Conservation (phyloP, 2,113 vertebrate genomes). For the Galbula dea region DNA sequence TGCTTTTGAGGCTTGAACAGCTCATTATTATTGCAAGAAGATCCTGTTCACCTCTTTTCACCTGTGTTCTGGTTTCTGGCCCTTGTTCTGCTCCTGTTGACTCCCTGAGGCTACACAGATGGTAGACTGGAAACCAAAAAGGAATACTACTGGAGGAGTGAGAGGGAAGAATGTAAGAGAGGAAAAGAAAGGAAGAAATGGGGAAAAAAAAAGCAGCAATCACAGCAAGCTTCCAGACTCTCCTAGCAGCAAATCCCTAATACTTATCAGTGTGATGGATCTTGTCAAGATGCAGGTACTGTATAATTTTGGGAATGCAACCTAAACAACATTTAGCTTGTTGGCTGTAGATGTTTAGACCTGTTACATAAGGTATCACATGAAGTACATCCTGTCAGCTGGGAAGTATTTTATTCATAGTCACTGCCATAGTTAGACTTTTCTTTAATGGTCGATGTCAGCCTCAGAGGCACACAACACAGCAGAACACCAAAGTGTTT, state of each 20-base stretch:
- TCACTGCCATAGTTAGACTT: not conserved
- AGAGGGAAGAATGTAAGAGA: not conserved
- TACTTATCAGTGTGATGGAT: not conserved
- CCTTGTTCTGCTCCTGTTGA: not conserved
- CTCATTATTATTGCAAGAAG: not conserved
- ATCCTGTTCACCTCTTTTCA: slow-evolving; percentile 44
- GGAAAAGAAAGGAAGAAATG: not conserved
- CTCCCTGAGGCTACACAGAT: slow-evolving; percentile 51
- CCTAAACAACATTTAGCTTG: not conserved
- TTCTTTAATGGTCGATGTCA: not conserved
- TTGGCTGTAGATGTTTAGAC: not conserved
- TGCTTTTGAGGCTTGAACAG: not conserved
- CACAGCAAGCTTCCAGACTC: not conserved
- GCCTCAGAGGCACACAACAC: not conserved
- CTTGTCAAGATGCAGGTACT: slow-evolving; percentile 28
- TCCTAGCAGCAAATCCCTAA: not conserved
- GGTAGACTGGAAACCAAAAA: slow-evolving; percentile 42
- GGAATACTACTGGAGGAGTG: not conserved
- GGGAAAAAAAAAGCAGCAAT: not conserved
- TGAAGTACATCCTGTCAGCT: not conserved
- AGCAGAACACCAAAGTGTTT: not conserved
- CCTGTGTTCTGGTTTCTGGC: slow-evolving; percentile 33
- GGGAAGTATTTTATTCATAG: not conserved
- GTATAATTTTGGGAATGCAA: slow-evolving; percentile 14
- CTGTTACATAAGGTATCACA: not conserved